These are phyloP conservation scores for Melozone crissalis DNA, from an alignment of 2,113 vertebrate genomes.

Conservation along the genomic window DNA sequence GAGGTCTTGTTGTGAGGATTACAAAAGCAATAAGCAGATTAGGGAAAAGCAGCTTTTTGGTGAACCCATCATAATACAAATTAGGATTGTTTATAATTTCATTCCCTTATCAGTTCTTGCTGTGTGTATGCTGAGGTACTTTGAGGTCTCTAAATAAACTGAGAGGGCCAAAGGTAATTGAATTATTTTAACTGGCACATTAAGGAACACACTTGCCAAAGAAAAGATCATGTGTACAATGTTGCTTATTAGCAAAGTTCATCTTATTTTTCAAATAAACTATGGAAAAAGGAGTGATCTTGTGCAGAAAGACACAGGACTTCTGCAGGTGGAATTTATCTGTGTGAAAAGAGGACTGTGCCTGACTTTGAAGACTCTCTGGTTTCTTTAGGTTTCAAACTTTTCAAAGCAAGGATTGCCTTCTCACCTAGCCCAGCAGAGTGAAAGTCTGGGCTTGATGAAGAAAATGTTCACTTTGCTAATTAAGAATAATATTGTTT, in stretches of 20 bases:
- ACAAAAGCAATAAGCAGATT: slow-evolving; percentile 48
- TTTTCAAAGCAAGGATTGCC: background rate
- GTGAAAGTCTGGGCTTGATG: background rate
- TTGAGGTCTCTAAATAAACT: background rate
- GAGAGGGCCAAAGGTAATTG: background rate
- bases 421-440: background rate
- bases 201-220: background rate
- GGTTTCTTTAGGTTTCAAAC: background rate
- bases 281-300: background rate
- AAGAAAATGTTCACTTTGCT: background rate
- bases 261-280: background rate
- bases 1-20: slow-evolving; percentile 26
- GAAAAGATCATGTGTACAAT: background rate
- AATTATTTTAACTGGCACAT: slow-evolving; percentile 21
- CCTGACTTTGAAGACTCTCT: background rate
- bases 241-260: background rate
- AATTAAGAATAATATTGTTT: background rate
- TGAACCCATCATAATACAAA: slow-evolving; percentile 24
- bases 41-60: slow-evolving; percentile 39
- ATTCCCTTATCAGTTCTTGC: background rate
- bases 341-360: background rate
- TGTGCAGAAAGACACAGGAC: background rate
- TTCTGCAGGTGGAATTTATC: background rate
- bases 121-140: background rate
- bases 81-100: slow-evolving; percentile 23